Percentiles rank a stretch among this genome's conserved stretches.
phyloP scores from a whole-genome alignment of 2,113 vertebrate species.

The Pelusios castaneus region DNA sequence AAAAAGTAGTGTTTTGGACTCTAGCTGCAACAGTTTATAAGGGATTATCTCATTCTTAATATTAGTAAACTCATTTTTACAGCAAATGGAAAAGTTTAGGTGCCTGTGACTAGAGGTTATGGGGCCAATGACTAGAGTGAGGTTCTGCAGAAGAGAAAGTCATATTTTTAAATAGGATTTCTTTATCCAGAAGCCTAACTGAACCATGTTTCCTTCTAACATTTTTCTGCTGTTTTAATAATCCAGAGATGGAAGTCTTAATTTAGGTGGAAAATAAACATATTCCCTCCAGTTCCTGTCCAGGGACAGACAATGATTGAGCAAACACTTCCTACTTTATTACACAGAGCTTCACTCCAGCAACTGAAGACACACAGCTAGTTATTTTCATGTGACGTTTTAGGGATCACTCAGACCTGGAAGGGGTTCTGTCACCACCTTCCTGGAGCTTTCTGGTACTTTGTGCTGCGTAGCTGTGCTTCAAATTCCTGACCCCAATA shows the following conservation, averaged over 20 bases:
- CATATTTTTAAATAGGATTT: neutral
- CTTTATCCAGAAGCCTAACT: neutral
- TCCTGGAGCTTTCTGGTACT: neutral
- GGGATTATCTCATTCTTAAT: neutral
- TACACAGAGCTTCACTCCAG: neutral
- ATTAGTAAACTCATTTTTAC: conserved; percentile 12
- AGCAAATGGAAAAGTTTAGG: conserved; percentile 14
- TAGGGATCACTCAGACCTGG: neutral
- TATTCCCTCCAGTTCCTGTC: neutral
- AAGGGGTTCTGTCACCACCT: neutral
- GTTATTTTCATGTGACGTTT: neutral
- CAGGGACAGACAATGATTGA: neutral
- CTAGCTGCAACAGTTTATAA: neutral
- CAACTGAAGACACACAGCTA: neutral
- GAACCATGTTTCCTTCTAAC: neutral
- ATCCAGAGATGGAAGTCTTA: neutral
- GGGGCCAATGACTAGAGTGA: conserved; percentile 30
- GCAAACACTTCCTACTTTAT: neutral
- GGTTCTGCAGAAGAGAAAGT: conserved; percentile 19
- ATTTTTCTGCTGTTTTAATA: neutral
- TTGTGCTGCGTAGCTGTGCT: neutral
- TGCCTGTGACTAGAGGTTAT: conserved; percentile 24
- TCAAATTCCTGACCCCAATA: neutral
- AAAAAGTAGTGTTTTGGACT: no score
- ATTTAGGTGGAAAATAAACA: neutral